Base-by-base conservation (phyloP, 2,797 vertebrate genomes). In the Momotus momota region DNA sequence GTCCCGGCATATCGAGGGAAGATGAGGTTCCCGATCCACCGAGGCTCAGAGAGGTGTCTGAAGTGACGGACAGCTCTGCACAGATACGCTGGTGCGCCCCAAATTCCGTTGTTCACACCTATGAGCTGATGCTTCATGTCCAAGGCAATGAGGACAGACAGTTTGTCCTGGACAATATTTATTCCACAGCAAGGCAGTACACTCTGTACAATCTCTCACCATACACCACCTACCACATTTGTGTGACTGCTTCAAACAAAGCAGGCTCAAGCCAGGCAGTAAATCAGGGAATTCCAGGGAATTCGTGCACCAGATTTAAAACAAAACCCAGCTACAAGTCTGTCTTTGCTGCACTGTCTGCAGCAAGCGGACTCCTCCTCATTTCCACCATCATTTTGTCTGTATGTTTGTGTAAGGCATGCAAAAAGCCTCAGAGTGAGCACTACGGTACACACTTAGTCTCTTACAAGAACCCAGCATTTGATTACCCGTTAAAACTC, bases 51-150 rank as follows among this genome's bases (percentile, higher is more conserved):
- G 96, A 88, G 13, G 96, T 98, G 62, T 94, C 87, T 4, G 97
- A 98, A 94, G 92, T 97, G 23, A 98, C 97, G 0, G 98, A 98
- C 86, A 98, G 97, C 8, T 98, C 98, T 1, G 97, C 96, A 2
- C 97, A 98, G 14, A 88, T 98, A 48, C 97, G 51, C 85, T 98
- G 98, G 98, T 98, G 98, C 0, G 98, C 98, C 33, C 98, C 98
- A 9, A 97, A 97, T 79, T 98, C 98, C 0, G 91, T 97, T 31
- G 98, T 98, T 45, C 93, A 55, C 10, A 92, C 95, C 71, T 98
- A 98, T 19, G 96, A 97, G 89, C 93, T 98, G 82, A 80, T 7
- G 46, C 96, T 98, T 60, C 82, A 43, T 1, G 78, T 60, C 3
- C 93, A 97, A 60, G 97, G 92, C 49, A 15, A 8, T 0, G 43